Conservation (phyloP, 2,888 invertebrate species). For the Limnephilus rhombicus region DNA sequence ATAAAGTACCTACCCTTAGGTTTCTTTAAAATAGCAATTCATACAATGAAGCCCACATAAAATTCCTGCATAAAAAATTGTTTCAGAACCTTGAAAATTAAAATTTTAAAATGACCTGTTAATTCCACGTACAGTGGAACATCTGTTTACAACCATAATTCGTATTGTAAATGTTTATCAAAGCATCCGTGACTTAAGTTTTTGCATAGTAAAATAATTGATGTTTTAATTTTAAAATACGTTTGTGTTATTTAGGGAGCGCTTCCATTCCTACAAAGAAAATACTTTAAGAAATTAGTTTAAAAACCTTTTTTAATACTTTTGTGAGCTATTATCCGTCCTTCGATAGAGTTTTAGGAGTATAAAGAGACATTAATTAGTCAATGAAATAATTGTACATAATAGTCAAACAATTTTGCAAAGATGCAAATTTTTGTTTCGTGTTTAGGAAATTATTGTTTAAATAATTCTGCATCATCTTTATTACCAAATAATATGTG, state of each 20-base stretch:
- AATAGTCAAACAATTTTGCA: not conserved
- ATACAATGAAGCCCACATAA: too few relatives aligned
- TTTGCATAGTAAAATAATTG: not conserved
- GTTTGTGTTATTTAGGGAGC: not conserved
- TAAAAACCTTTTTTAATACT: not conserved
- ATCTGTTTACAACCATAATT: not conserved
- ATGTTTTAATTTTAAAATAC: not conserved
- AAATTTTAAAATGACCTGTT: too few relatives aligned
- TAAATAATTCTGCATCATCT: not conserved
- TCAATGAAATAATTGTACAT: not conserved
- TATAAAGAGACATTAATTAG: not conserved
- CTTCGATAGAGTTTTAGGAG: conserved; percentile 33
- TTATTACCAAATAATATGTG: not conserved
- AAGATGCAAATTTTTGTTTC: not conserved
- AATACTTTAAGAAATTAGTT: conserved; percentile 14
- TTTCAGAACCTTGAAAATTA: too few relatives aligned
- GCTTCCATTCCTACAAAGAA: not conserved
- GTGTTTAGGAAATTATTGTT: not conserved
- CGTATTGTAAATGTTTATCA: not conserved
- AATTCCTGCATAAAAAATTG: too few relatives aligned
- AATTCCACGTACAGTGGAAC: not conserved
- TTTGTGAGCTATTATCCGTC: conserved; percentile 34
- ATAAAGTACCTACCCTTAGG: not conserved
- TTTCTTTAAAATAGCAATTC: not conserved
- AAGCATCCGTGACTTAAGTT: not conserved